phyloP scores from a whole-genome alignment of 2,888 invertebrate species.

The Hypomecis atomaria region DNA sequence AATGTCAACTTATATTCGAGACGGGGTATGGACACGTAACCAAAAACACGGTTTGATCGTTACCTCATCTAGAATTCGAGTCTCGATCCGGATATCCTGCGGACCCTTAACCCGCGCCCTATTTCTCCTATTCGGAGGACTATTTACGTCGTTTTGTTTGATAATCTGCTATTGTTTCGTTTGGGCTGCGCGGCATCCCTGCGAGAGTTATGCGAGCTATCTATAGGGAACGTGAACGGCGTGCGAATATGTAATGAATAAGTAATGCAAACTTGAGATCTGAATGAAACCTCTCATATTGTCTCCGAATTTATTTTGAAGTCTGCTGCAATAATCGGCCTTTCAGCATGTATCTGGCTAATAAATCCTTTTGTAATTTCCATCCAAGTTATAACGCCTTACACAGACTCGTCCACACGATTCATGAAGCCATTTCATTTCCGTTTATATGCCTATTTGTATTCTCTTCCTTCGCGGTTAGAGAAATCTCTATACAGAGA shows the following conservation, averaged over 20 bases:
- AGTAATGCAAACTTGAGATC: conserved; percentile 53
- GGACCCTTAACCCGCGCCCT: conserved; percentile 79
- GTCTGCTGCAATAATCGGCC: conserved; percentile 30
- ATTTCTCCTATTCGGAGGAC: conserved; percentile 75
- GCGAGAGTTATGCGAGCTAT: conserved; percentile 81
- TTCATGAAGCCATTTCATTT: conserved; percentile 77
- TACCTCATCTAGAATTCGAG: conserved; percentile 79
- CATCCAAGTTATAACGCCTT: conserved; percentile 60
- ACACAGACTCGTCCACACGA: conserved; percentile 67
- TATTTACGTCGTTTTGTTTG: conserved; percentile 83
- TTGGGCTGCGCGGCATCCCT: conserved; percentile 71
- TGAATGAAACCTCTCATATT: conserved; percentile 44
- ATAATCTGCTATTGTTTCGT: conserved; percentile 83
- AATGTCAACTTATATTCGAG: conserved; percentile 34
- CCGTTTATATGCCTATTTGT: conserved; percentile 80
- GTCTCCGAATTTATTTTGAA: conserved; percentile 18
- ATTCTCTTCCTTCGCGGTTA: conserved; percentile 76
- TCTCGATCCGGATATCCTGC: conserved; percentile 74
- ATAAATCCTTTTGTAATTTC: conserved; percentile 56
- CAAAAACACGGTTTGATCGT: conserved; percentile 55
- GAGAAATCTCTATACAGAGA: conserved; percentile 78
- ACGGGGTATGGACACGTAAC: conserved; percentile 45
- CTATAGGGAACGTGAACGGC: conserved; percentile 77
- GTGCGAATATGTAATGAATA: conserved; percentile 76
- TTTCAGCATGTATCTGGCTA: conserved; percentile 30